phyloP scores from a whole-genome alignment of 2,888 invertebrate genomes.

The Ernsta delagoae region DNA sequence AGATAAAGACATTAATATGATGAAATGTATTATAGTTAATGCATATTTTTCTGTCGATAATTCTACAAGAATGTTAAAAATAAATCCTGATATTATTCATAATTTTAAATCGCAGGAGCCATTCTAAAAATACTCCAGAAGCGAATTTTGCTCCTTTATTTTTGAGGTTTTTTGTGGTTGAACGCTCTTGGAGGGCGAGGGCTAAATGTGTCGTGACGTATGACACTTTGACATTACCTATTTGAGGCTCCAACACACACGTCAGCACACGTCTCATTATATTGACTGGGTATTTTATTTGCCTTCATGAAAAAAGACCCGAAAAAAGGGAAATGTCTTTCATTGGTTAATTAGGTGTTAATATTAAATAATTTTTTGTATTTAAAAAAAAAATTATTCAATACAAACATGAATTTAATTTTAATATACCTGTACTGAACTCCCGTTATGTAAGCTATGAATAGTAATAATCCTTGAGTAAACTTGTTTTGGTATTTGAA shows the following conservation, averaged over 20 bases:
- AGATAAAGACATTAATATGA: too few relatives aligned
- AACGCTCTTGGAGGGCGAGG: constrained; percentile 18
- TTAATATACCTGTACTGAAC: too few relatives aligned
- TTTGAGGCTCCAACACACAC: constrained; percentile 32
- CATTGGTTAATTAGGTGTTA: too few relatives aligned
- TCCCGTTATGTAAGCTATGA: too few relatives aligned
- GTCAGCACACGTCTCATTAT: constrained; percentile 28
- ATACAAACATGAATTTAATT: too few relatives aligned
- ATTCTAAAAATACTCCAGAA: not conserved
- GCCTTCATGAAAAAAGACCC: not conserved
- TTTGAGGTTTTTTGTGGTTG: constrained; percentile 23
- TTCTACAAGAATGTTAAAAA: too few relatives aligned
- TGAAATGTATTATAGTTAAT: too few relatives aligned
- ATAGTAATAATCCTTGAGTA: too few relatives aligned
- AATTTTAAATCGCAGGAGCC: not conserved
- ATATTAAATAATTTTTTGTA: too few relatives aligned
- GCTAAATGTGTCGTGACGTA: constrained; percentile 34
- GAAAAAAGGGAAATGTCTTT: not conserved
- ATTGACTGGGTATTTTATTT: constrained; percentile 16
- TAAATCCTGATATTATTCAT: not conserved
- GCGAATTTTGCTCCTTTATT: constrained; percentile 22
- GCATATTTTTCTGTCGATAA: too few relatives aligned
- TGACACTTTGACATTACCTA: constrained; percentile 34
- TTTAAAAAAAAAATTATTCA: too few relatives aligned
- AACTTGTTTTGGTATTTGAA: too few relatives aligned